phyloP scores from a whole-genome alignment of 2,113 vertebrate genomes.

The Rhinolophus sinicus region DNA sequence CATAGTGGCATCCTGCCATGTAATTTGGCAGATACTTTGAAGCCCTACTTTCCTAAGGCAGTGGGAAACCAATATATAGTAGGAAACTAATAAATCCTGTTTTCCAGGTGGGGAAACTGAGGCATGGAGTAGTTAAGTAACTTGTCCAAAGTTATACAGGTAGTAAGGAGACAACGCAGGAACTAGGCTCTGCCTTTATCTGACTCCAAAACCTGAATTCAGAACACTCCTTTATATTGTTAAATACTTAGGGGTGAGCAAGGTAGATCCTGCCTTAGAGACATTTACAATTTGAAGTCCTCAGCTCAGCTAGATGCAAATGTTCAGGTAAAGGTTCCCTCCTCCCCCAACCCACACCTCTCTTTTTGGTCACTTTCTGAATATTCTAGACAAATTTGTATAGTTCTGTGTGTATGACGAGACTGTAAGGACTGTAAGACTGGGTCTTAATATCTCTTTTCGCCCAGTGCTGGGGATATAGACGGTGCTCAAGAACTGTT shows the following conservation, averaged over 20 bases:
- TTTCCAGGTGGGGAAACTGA: not conserved
- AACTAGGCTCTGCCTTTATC: not conserved
- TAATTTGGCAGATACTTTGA: not conserved
- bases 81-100: not conserved
- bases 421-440: not conserved
- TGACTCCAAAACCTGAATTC: not conserved
- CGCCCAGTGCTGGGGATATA: not conserved
- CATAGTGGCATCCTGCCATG: not conserved
- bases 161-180: not conserved
- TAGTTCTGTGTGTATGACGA: not conserved
- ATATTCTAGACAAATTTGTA: not conserved
- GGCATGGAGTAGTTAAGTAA: not conserved
- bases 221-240: not conserved
- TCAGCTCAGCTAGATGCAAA: not conserved
- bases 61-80: not conserved
- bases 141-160: not conserved
- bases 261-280: not conserved
- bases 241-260: not conserved
- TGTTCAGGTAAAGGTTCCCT: not conserved
- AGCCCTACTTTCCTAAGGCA: accelerated
- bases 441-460: not conserved
- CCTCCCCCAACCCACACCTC: no score
- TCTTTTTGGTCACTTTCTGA: conserved; percentile 2
- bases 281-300: not conserved
- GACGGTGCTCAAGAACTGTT: not conserved